Percentiles rank a stretch among this genome's conserved stretches.
Conservation (phyloP, 2,888 invertebrate genomes). For the Hybos culiciformis region DNA sequence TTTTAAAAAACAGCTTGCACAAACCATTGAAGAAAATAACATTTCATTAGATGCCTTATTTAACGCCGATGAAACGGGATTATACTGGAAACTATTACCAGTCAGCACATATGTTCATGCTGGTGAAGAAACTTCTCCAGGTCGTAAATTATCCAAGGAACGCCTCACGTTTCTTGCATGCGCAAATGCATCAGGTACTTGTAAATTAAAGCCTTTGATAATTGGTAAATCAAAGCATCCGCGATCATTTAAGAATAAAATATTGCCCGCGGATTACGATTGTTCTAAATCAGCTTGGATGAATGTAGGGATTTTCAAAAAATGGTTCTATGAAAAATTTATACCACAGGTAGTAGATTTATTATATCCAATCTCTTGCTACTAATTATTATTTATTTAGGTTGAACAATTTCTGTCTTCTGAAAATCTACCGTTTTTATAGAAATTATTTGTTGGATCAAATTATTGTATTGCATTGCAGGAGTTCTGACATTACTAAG, state of each 20-base stretch:
- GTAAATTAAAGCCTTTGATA: slow-evolving; percentile 16
- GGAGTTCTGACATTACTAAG: too few relatives aligned
- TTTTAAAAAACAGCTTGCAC: slow-evolving; percentile 4
- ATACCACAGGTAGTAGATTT: slow-evolving; percentile 12
- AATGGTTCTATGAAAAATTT: slow-evolving; percentile 15
- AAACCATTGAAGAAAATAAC: slow-evolving; percentile 3
- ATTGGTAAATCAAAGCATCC: slow-evolving; percentile 16
- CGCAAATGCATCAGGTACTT: slow-evolving; percentile 15
- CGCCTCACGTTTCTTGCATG: slow-evolving; percentile 15
- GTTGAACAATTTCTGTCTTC: too few relatives aligned
- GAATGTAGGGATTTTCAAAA: slow-evolving; percentile 13
- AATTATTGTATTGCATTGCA: too few relatives aligned
- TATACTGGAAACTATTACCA: slow-evolving; percentile 14
- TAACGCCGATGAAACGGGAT: slow-evolving; percentile 12
- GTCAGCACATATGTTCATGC: slow-evolving; percentile 7
- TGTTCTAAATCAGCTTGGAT: slow-evolving; percentile 12
- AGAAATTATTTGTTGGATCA: not conserved
- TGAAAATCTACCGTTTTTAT: too few relatives aligned
- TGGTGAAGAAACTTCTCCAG: slow-evolving; percentile 4
- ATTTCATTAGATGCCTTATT: slow-evolving; percentile 12
- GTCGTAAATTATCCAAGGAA: slow-evolving; percentile 11
- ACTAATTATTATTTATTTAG: too few relatives aligned
- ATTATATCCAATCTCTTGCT: slow-evolving; percentile 10
- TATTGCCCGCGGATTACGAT: slow-evolving; percentile 11
- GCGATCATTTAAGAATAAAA: slow-evolving; percentile 11